These are phyloP conservation scores for Sciaenops ocellatus DNA, from an alignment of 2,797 vertebrate species.

Conservation along the genomic window DNA sequence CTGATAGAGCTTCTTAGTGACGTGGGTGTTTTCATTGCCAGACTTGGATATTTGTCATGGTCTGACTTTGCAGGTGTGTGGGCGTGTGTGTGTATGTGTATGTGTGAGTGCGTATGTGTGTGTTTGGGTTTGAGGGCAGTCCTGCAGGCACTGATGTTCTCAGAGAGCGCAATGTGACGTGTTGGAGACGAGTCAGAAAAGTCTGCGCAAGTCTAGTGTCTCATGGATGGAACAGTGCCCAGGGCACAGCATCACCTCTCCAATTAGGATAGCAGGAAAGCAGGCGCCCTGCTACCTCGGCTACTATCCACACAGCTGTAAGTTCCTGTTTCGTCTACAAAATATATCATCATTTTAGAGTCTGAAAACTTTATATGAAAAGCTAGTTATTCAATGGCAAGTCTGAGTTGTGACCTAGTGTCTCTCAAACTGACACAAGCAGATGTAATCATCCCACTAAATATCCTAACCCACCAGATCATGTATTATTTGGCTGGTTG, in stretches of 20 bases:
- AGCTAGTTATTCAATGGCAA: constrained; percentile 4
- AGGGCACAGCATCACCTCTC: constrained; percentile 54
- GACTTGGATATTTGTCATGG: constrained; percentile 9
- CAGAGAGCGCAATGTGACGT: constrained; percentile 47
- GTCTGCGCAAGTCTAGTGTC: constrained; percentile 29
- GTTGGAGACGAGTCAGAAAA: constrained; percentile 46
- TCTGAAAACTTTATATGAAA: constrained; percentile 37
- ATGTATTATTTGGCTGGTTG: background rate
- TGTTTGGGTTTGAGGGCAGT: constrained; percentile 38
- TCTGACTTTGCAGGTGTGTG: background rate
- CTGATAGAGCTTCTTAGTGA: background rate
- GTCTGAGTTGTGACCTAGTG: constrained; percentile 2
- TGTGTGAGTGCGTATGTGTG: background rate
- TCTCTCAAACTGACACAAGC: constrained; percentile 9
- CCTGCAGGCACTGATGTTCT: constrained; percentile 51
- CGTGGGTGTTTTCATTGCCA: background rate
- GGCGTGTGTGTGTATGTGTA: background rate
- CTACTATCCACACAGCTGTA: constrained; percentile 22
- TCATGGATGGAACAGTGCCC: constrained; percentile 51
- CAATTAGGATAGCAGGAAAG: constrained; percentile 62
- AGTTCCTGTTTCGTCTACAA: constrained; percentile 30
- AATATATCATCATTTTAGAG: constrained; percentile 10
- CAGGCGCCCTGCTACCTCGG: constrained; percentile 26
- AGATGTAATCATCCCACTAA: too few species aligned
- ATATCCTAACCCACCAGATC: background rate